These are phyloP conservation scores for Chaenogobius annularis DNA, from an alignment of 2,113 vertebrate genomes.

Conservation along the genomic window DNA sequence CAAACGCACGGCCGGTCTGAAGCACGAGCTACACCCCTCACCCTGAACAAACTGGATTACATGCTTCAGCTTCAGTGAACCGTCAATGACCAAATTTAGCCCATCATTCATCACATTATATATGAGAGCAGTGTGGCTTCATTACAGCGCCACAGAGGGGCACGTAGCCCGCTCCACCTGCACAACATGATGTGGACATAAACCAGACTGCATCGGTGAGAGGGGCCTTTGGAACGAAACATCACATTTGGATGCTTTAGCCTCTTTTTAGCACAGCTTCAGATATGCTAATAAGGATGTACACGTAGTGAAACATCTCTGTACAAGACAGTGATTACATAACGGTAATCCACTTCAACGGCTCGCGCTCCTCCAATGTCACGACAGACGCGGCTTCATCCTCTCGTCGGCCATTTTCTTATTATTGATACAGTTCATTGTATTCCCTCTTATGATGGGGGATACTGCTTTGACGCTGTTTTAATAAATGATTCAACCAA, in stretches of 20 bases:
- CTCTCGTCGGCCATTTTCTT: slow-evolving; percentile 1
- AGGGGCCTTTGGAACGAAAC: not conserved
- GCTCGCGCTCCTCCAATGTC: slow-evolving; percentile 6
- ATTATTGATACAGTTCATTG: not conserved
- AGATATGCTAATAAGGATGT: not conserved
- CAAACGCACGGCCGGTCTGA: not conserved
- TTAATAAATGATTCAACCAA: not conserved
- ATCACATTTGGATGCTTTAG: not conserved
- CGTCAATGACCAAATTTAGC: not conserved
- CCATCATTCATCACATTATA: slow-evolving; percentile 11
- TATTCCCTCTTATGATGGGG: not conserved
- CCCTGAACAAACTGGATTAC: not conserved
- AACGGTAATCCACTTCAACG: slow-evolving; percentile 66
- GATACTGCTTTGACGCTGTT: not conserved
- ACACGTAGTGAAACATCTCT: not conserved
- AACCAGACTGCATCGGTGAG: not conserved
- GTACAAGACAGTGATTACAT: slow-evolving; percentile 28
- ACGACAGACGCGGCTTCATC: not conserved
- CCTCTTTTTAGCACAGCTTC: not conserved
- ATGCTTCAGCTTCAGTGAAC: not conserved
- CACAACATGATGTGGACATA: not conserved
- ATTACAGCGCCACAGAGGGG: slow-evolving; percentile 14
- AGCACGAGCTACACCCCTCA: not conserved
- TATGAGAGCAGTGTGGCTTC: slow-evolving; percentile 29
- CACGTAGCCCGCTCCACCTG: slow-evolving; percentile 54